Evolutionary conservation across 2,113 vertebrate genomes (phyloP), one percentile per base, ranked within the genome.

Genomic region (Gymnocephalus cernua): DNA sequence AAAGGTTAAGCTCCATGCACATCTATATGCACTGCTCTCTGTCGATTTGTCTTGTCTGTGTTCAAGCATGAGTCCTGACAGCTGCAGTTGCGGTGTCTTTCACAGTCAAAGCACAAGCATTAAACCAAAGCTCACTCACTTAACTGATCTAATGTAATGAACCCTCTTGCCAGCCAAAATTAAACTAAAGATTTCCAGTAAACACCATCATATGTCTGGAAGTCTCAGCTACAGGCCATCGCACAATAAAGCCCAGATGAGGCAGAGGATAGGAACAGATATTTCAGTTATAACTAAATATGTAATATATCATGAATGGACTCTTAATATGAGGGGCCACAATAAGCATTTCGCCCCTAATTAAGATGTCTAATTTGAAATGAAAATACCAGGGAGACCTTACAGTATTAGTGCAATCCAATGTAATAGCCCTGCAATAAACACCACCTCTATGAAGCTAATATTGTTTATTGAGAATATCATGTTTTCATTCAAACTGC

Each of bases 31-130:
- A 19, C 57, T 57, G 69, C 41, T 73, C 27, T 15, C 45, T 51
- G 15, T 66, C 62, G 16, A 73, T 66, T 41, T 38, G 41, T 68
- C 56, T 68, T 0, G 4, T 61, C 58, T 66, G 44, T 64, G 61
- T 51, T 21, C 56, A 57, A 58, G 53, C 67, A 78, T 57, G 53
- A 51, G 27, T 41, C 53, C 56, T 11, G 25, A 32, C 5, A 1
- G 71, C 69, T 53, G 77, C 68, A 10, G 44, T 1, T 1, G 56
- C 77, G 57, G 82, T 35, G 45, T 65, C 51, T 38, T 51, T 67
- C n/a, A 82, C 84, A 84, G 91, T 89, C 79, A 4, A 91, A 90
- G 87, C 90, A 91, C 89, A 68, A 90, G 77, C 81, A 87, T 53
- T 29, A 54, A 77, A 73, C n/a, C 19, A 14, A 41, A 41, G 10